Evolutionary conservation across 2,888 invertebrate species (phyloP).

Genomic region (Morinoia aosen): DNA sequence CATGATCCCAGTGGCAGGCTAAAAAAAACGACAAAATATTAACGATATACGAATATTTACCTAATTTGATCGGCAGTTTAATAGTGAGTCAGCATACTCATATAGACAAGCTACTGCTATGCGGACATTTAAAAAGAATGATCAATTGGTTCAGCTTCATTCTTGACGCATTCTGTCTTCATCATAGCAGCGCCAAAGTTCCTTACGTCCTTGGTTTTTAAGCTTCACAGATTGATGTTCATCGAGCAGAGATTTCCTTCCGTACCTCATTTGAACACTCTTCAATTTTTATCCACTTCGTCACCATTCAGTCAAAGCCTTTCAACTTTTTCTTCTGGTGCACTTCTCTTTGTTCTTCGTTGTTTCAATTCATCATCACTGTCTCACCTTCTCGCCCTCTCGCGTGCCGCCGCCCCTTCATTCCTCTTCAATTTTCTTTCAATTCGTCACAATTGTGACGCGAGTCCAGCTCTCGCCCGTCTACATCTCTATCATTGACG

Average conservation of each 20-base stretch:
- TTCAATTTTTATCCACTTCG: not conserved
- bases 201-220: not conserved
- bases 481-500: not conserved
- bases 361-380: not conserved
- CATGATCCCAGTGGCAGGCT: too few species aligned
- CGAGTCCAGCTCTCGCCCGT: not conserved
- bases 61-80: not conserved
- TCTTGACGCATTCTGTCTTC: not conserved
- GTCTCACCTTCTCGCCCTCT: not conserved
- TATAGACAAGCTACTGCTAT: not conserved
- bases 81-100: not conserved
- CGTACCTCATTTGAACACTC: not conserved
- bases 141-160: not conserved
- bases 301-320: not conserved
- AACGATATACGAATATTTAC: not conserved
- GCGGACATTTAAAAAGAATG: not conserved
- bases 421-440: conserved; percentile 18
- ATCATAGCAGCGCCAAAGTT: not conserved
- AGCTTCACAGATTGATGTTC: not conserved
- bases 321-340: not conserved
- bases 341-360: not conserved
- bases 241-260: not conserved
- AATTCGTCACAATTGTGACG: not conserved
- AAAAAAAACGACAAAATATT: not conserved
- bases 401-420: not conserved